Evolutionary conservation across 2,797 vertebrate genomes (phyloP), one percentile per base, ranked within the genome.

Genomic region (Chanos chanos): DNA sequence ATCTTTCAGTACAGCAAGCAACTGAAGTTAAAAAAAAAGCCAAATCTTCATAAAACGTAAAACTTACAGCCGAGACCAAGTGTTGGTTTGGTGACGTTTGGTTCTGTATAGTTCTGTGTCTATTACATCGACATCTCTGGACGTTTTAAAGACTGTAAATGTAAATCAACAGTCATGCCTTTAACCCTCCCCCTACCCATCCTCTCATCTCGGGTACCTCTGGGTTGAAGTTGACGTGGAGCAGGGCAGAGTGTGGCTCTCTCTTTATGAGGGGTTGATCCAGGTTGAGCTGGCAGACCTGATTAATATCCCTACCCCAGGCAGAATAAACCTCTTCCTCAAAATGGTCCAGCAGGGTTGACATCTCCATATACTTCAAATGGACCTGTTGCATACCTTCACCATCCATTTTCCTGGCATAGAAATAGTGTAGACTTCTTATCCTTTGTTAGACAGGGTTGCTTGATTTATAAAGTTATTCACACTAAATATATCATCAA

Each of bases 171-270:
- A n/a, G n/a, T n/a, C n/a, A n/a, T n/a, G n/a, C n/a, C n/a, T n/a
- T n/a, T n/a, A n/a, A n/a, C n/a, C n/a, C n/a, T n/a, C n/a, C n/a
- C n/a, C n/a, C n/a, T n/a, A n/a, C n/a, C n/a, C n/a, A n/a, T n/a
- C n/a, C n/a, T n/a, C n/a, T n/a, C n/a, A n/a, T n/a, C n/a, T n/a
- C n/a, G n/a, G n/a, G n/a, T 77, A 92, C 88, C 84, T 94, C 78
- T 52, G 84, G 81, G 75, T 87, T 86, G 77, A 95, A 92, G 78
- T 92, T 95, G 65, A 93, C 86, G 44, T 71, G 86, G 31, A 92
- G 82, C 49, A 94, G 75, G 43, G 75, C 79, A 64, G 86, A 84
- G 56, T 76, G 10, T n/a, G 40, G 34, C 72, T 85, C 84, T 77
- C 68, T 66, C 44, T 73, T 87, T 70, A 92, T 72, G 45, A 95